These are phyloP conservation scores for Typhlichthys subterraneus DNA, from an alignment of 2,797 vertebrate species.

Conservation along the genomic window DNA sequence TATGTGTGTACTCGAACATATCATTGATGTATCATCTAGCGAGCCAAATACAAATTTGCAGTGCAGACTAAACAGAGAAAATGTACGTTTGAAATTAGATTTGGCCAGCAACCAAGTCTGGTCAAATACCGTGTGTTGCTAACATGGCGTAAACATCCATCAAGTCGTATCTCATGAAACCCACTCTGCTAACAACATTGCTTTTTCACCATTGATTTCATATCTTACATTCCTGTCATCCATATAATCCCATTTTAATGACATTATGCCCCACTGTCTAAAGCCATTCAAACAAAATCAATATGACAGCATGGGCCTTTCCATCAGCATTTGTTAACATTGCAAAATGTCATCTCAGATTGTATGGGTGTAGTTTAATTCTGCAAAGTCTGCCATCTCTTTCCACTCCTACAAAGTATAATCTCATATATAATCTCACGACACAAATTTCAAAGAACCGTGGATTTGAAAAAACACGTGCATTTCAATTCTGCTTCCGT, in stretches of 20 bases:
- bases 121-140: constrained; percentile 50
- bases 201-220: constrained; percentile 57
- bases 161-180: constrained; percentile 55
- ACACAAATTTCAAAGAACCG: constrained; percentile 5
- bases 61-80: constrained; percentile 28
- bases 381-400: constrained; percentile 18
- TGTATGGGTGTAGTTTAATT: constrained; percentile 15
- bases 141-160: constrained; percentile 62
- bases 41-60: constrained; percentile 17
- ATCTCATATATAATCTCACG: constrained; percentile 29
- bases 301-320: constrained; percentile 67
- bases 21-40: neutral
- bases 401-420: constrained; percentile 27
- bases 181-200: constrained; percentile 53
- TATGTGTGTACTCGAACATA: too few species aligned
- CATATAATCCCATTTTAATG: constrained; percentile 64
- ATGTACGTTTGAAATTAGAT: constrained; percentile 52
- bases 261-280: constrained; percentile 64
- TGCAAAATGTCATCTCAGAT: constrained; percentile 49
- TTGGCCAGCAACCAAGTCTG: constrained; percentile 29
- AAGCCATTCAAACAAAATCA: constrained; percentile 67
- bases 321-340: constrained; percentile 62
- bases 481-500: too few species aligned
- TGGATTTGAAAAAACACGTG: too few species aligned
- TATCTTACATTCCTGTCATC: constrained; percentile 55